Evolutionary conservation across 2,797 vertebrate genomes (phyloP).

Genomic region (Naso thynnoides): DNA sequence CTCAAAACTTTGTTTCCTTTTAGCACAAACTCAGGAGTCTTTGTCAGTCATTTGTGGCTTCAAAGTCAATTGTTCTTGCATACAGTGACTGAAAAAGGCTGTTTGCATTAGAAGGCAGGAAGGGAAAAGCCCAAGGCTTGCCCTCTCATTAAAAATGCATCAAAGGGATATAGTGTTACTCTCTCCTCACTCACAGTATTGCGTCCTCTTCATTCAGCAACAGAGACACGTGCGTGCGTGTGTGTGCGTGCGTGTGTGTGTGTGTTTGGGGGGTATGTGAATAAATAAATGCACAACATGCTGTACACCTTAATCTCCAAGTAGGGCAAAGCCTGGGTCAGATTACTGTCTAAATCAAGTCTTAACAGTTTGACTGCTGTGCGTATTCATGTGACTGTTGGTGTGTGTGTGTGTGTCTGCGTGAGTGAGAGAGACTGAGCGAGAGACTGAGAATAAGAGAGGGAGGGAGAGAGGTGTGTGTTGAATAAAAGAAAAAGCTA

Average conservation of each 20-base stretch:
- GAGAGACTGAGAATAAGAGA: not conserved
- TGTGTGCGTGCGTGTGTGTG: slow-evolving; percentile 10
- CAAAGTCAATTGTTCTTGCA: slow-evolving; percentile 39
- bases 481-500: slow-evolving; percentile 35
- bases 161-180: slow-evolving; percentile 76
- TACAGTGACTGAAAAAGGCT: slow-evolving; percentile 34
- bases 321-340: slow-evolving; percentile 7
- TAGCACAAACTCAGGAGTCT: slow-evolving; percentile 21
- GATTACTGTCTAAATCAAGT: slow-evolving; percentile 34
- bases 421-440: not conserved
- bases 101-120: slow-evolving; percentile 45
- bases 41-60: slow-evolving; percentile 30
- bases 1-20: slow-evolving; percentile 25
- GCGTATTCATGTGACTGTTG: slow-evolving; percentile 18
- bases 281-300: slow-evolving; percentile 20
- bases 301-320: slow-evolving; percentile 8
- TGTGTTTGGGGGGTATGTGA: too few species aligned
- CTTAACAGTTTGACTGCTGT: slow-evolving; percentile 1
- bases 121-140: slow-evolving; percentile 50
- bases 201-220: slow-evolving; percentile 18
- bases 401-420: not conserved
- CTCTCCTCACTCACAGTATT: slow-evolving; percentile 28
- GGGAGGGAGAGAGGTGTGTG: not conserved
- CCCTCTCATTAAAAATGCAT: slow-evolving; percentile 82
- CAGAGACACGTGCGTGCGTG: not conserved